Base-by-base conservation (phyloP, 1,140 invertebrate genomes). In the Archegozetes longisetosus region DNA sequence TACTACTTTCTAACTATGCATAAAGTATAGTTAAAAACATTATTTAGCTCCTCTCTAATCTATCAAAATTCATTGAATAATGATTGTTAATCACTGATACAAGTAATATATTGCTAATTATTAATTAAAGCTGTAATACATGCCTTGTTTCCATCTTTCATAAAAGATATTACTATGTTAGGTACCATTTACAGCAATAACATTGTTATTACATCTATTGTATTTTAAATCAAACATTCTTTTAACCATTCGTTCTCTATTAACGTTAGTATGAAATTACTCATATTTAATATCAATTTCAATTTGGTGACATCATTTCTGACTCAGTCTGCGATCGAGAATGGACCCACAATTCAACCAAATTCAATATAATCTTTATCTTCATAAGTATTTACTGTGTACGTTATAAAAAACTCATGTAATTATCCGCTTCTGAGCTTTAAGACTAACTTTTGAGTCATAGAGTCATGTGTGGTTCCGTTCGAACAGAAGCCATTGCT, bases 281-380 rank as follows among this genome's bases (percentile, higher is more conserved):
- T 70, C 63, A 0, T 67, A 69, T 3, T 67, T 58, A 2, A 77
- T 57, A 20, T 66, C 62, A 12, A 65, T 70, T 64, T 20, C 69
- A 52, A 52, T 6, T 9, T 52, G 6, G n/a, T n/a, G 20, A 52
- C 20, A 6, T 52, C 50, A 6, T 52, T 52, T 51, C 32, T 29
- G 23, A 27, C 6, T 6, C 50, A 9, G 27, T 52, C 50, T 6
- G 6, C 27, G 6, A 84, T 75, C 9, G 91, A 89, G 63, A 98
- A 88, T 0, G 93, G 90, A 26, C 94, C 94, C 61, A 97, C 78
- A 0, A 92, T 73, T 89, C 90, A 98, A 67, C 95, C 84, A 55
- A 95, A 81, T 72, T 97, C 90, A 0, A 88, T 74, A 63, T 76
- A 70, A 49, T 73, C 66, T 1, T 72, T 72, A 46, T 78, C 75